Base-by-base conservation (phyloP, 2,888 invertebrate species). In the Lysandra bellargus region DNA sequence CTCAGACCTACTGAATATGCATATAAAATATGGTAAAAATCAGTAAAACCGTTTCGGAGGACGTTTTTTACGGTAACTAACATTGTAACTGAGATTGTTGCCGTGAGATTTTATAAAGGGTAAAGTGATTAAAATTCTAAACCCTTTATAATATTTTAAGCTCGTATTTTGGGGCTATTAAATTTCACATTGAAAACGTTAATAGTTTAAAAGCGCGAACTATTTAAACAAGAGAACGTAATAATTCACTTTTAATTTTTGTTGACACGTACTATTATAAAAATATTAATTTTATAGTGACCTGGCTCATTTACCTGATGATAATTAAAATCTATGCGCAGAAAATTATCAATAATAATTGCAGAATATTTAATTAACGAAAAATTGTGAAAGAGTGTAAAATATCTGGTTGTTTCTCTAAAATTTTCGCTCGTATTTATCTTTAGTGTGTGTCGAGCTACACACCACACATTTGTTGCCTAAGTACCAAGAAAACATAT, bases 401-500 rank as follows among this genome's bases (percentile, higher is more conserved):
- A 57, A 57, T 23, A 64, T 64, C 23, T 30, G 23, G 30, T 30
- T 7, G 64, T 30, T 64, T 64, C 9, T 30, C 30, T 23, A 30
- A 44, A 7, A 9, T 23, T 64, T 64, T 12, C 30, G n/a, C 1
- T 76, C 57, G 14, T 57, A 57, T 4, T 9, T 6, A 76, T 53
- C 76, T 76, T 53, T 33, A 53, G 76, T 57, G 57, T 53, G 49
- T 57, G 53, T 30, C 23, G n/a, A 76, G 17, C 33, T 64, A 78
- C 78, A 78, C 78, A 76, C 69, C 78, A 80, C 80, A 80, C 57
- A 78, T 73, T 74, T 82, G 80, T 80, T 83, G 79, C 80, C 84
- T 84, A 84, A 80, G 81, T 83, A 88, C 86, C 81, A 87, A 88
- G 87, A 81, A n/a, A 83, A 44, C 87, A 88, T 84, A 81, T 37